Base-by-base conservation (phyloP, 2,113 vertebrate species). In the Corythaeola cristata region DNA sequence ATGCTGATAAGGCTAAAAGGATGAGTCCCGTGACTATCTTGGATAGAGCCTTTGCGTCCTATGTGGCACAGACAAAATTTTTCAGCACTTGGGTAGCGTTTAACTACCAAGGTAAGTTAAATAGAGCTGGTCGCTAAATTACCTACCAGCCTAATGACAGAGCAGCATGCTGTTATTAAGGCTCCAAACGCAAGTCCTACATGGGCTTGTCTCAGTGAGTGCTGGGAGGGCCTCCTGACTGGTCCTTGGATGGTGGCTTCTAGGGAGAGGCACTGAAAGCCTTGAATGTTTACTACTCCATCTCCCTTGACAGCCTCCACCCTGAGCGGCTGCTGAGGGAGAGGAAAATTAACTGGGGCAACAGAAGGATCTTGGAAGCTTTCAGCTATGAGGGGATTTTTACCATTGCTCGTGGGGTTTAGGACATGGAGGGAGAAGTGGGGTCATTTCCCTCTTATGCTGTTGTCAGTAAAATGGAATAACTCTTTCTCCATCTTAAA, bases 81-180 rank as follows among this genome's bases (percentile, higher is more conserved):
- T 83, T 86, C 56, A 77, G 45, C 17, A 41, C 41, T 74, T 39
- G 4, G 53, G 35, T 27, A 67, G 50, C 8, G 33, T 72, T 93
- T 71, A 90, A 67, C 69, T 64, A 64, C 24, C 13, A 72, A 39
- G 28, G 39, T 30, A 79, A 71, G 33, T 55, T 37, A 82, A 84
- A 74, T 73, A 62, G 90, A 74, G 16, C 63, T 50, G 19, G 63
- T 90, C 0, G 1, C 44, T 85, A 52, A 96, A 83, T 83, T 64
- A 85, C 66, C 58, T 69, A 59, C 56, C 44, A 56, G 47, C 27
- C 33, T 91, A 91, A 94, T 93, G 96, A 93, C 56, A 95, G 83
- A 81, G 88, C 60, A 78, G 45, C 19, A 7, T 3, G 30, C 24
- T 90, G 73, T 92, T 71, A 69, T 68, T 90, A 89, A 81, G 60